Evolutionary conservation across 2,888 invertebrate species (phyloP).

Genomic region (Morinoia aosen): DNA sequence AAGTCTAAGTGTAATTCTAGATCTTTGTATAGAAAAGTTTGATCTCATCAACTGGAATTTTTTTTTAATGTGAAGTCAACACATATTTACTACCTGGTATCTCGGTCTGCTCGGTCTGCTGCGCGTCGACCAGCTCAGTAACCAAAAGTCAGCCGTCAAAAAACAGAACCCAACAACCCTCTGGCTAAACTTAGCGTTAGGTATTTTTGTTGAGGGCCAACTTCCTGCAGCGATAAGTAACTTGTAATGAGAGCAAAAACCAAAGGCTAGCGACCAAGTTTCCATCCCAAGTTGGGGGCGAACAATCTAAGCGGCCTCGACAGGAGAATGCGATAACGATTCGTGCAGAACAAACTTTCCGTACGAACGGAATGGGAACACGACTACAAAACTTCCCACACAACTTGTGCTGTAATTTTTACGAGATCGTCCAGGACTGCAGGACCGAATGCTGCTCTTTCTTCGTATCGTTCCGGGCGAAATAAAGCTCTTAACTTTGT

Average conservation of each 20-base stretch:
- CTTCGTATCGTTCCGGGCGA: neutral
- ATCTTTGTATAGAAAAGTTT: too few species aligned
- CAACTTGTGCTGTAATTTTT: slow-evolving; percentile 24
- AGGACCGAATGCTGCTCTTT: neutral
- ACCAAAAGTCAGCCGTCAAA: neutral
- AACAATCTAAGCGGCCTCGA: neutral
- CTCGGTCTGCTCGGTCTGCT: too few species aligned
- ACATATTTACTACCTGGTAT: too few species aligned
- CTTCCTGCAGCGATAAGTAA: slow-evolving; percentile 6
- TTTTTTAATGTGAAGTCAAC: too few species aligned
- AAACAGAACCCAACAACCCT: neutral
- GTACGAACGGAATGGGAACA: neutral
- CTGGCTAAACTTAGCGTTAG: neutral
- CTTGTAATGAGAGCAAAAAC: slow-evolving; percentile 16
- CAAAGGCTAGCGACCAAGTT: neutral
- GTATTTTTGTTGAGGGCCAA: neutral
- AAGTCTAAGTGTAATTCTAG: too few species aligned
- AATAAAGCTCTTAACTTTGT: neutral
- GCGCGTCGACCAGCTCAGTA: neutral
- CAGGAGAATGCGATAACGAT: neutral
- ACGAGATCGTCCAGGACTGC: neutral
- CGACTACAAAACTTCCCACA: neutral
- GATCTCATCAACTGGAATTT: too few species aligned
- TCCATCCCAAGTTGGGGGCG: neutral
- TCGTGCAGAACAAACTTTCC: slow-evolving; percentile 13